These are phyloP conservation scores for Aphis craccivora DNA, from an alignment of 1,140 invertebrate genomes.

Conservation along the genomic window DNA sequence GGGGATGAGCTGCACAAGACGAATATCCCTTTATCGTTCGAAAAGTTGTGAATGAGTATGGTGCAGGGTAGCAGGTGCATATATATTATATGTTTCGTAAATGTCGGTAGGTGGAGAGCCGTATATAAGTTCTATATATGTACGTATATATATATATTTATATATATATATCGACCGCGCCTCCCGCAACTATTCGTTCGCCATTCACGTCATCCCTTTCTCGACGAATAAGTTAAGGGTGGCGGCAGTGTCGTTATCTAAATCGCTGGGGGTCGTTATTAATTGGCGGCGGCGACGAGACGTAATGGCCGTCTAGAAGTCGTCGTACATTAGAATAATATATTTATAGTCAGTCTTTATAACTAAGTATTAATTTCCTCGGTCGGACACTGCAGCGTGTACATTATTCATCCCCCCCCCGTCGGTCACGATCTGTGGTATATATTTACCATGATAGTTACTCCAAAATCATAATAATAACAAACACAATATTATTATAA, in stretches of 20 bases:
- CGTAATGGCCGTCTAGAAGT: not conserved
- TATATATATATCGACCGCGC: not conserved
- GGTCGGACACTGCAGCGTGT: not conserved
- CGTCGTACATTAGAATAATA: not conserved
- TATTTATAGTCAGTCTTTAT: not conserved
- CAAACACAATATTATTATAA: slow-evolving; percentile 1
- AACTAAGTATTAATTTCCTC: slow-evolving; percentile 6
- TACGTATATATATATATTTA: not conserved
- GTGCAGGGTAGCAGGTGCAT: not conserved
- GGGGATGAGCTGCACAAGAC: not conserved
- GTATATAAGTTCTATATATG: not conserved
- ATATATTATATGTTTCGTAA: not conserved
- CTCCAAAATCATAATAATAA: not conserved
- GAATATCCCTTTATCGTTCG: not conserved
- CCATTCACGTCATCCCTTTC: not conserved
- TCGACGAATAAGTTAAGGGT: not conserved
- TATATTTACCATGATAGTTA: not conserved
- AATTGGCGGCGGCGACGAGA: slow-evolving; percentile 10
- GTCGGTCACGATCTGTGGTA: not conserved
- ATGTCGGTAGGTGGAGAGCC: not conserved
- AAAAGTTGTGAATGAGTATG: not conserved
- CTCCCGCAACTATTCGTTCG: not conserved
- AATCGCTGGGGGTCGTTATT: slow-evolving; percentile 18
- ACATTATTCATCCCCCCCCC: not conserved
- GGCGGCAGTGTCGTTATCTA: slow-evolving; percentile 2